Conservation (phyloP, 2,797 vertebrate genomes). For the Enoplosus armatus region DNA sequence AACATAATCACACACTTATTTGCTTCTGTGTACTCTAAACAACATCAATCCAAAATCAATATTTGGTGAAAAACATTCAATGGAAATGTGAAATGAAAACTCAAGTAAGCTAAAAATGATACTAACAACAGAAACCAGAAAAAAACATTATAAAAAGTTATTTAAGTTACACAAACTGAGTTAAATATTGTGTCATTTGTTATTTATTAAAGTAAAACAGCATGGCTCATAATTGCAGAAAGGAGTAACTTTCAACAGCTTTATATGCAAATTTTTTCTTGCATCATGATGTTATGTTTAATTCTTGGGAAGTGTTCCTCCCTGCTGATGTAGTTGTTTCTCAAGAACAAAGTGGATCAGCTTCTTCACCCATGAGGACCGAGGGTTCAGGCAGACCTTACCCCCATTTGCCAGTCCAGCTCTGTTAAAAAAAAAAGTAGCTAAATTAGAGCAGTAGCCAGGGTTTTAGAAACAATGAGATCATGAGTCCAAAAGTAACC, state of each 20-base stretch:
- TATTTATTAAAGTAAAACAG: slow-evolving; percentile 9
- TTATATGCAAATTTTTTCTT: background rate
- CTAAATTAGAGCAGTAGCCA: background rate
- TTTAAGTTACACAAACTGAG: background rate
- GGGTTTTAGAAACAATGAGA: background rate
- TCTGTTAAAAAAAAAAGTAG: slow-evolving; percentile 53
- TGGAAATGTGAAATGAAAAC: background rate
- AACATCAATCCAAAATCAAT: background rate
- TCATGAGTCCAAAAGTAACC: too few species aligned
- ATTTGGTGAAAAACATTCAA: background rate
- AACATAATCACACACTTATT: background rate
- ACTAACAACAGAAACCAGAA: background rate
- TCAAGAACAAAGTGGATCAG: slow-evolving; percentile 77
- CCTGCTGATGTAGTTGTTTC: slow-evolving; percentile 48
- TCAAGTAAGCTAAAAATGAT: background rate
- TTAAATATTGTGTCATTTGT: background rate
- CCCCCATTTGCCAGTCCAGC: slow-evolving; percentile 75
- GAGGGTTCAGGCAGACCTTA: slow-evolving; percentile 81
- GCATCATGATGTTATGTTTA: background rate
- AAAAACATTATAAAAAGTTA: background rate
- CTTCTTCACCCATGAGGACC: slow-evolving; percentile 81
- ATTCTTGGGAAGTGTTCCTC: slow-evolving; percentile 1
- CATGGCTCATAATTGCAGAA: slow-evolving; percentile 12
- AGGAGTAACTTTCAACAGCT: fast-evolving
- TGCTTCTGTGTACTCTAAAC: background rate